Conservation (phyloP, 2,797 vertebrate genomes). For the Erpetoichthys calabaricus region DNA sequence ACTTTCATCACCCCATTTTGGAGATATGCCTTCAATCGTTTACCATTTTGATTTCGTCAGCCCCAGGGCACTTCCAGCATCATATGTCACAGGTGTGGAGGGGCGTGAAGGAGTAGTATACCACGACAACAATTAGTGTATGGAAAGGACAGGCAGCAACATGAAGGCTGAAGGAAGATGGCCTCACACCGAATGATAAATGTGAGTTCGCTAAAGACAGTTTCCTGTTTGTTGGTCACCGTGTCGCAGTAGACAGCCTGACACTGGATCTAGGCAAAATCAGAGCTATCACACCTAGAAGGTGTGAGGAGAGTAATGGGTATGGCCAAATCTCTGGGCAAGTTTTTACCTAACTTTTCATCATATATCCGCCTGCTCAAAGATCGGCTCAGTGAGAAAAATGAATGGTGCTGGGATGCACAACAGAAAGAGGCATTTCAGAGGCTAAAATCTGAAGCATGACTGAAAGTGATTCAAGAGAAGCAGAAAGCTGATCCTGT, state of each 20-base stretch:
- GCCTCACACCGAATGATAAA: slow-evolving; percentile 7
- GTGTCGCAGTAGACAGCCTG: not conserved
- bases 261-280: not conserved
- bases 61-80: slow-evolving; percentile 10
- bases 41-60: slow-evolving; percentile 11
- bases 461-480: not conserved
- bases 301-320: not conserved
- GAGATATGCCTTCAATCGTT: slow-evolving; percentile 1
- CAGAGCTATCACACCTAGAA: too few relatives aligned
- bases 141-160: not conserved
- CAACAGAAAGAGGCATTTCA: not conserved
- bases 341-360: too few relatives aligned
- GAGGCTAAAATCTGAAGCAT: not conserved
- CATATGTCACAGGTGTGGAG: slow-evolving; percentile 10
- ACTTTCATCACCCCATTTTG: slow-evolving; percentile 6
- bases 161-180: slow-evolving; percentile 4
- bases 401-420: too few relatives aligned
- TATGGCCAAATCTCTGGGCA: not conserved
- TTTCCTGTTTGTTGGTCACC: slow-evolving; percentile 5
- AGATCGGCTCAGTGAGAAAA: too few relatives aligned
- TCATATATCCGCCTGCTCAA: too few relatives aligned
- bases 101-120: slow-evolving; percentile 7
- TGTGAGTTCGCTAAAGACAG: too few relatives aligned
- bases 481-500: not conserved
- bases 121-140: not conserved